phyloP scores from a whole-genome alignment of 1,140 invertebrate genomes.

The Nasonia longicornis region DNA sequence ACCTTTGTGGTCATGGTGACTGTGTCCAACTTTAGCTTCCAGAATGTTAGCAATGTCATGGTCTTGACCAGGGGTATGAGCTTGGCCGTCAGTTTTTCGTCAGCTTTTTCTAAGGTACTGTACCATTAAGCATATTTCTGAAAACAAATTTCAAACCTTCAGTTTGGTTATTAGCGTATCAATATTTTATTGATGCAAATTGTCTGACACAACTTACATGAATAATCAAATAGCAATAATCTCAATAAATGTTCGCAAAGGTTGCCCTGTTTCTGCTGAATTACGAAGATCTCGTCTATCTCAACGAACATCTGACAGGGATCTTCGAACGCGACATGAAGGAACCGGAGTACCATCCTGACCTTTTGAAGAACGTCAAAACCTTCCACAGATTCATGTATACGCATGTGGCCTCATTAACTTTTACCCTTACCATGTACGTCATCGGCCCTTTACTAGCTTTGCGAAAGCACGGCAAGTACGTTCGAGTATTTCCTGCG shows the following conservation, averaged over 20 bases:
- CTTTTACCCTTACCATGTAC: not conserved
- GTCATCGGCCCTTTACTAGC: not conserved
- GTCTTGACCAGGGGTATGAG: constrained; percentile 43
- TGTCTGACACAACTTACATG: too few relatives aligned
- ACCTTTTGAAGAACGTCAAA: not conserved
- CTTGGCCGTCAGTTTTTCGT: constrained; percentile 21
- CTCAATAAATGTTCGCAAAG: not conserved
- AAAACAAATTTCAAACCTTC: too few relatives aligned
- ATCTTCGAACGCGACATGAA: not conserved
- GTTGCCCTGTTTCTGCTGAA: not conserved
- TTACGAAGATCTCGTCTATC: not conserved
- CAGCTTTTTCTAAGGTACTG: constrained; percentile 42
- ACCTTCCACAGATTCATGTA: not conserved
- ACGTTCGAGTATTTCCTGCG: constrained; percentile 14
- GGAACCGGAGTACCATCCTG: not conserved
- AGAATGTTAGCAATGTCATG: constrained; percentile 21
- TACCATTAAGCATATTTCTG: too few relatives aligned
- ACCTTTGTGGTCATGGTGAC: constrained; percentile 30
- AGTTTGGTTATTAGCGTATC: too few relatives aligned
- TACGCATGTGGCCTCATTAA: not conserved
- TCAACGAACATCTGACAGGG: not conserved
- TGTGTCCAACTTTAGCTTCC: not conserved
- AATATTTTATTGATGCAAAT: too few relatives aligned
- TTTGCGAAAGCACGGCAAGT: constrained; percentile 3
- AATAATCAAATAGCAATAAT: too few relatives aligned